Evolutionary conservation across 2,888 invertebrate species (phyloP), one percentile per base, ranked within the genome.

Genomic region (Mongoloraphidia duomilia): DNA sequence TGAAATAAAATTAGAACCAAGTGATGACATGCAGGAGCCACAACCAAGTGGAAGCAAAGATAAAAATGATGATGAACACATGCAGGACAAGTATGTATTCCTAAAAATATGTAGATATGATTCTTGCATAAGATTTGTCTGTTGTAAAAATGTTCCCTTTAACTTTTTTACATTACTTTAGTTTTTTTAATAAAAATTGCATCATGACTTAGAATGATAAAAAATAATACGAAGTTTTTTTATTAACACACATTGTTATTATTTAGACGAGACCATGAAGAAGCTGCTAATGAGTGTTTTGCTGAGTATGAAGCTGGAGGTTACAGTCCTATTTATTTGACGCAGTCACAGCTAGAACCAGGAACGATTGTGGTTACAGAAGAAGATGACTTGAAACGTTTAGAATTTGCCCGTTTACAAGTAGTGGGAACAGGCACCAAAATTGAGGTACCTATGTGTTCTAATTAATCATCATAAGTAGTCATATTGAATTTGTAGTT

Each of bases 241-340:
- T n/a, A n/a, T n/a, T 36, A 36, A 10, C 11, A 12, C 9, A 11
- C 12, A 17, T 42, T 42, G 42, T 43, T n/a, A 12, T 9, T 42
- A 26, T 33, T 44, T 10, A 34, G 26, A n/a, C 13, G 26, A 33
- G 34, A 44, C 12, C 52, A 53, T 51, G 69, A 68, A 56, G 65
- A 69, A 14, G 72, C 68, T 1, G 75, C 75, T 17, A 71, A 72
- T 51, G 70, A 74, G 57, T 77, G 75, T 47, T 76, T 81, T 55
- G 68, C 75, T 38, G 77, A 83, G 37, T 96, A 94, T 67, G 73
- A 76, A 47, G 64, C 76, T n/a, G 94, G 92, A 2, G 75, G 80
- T 36, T 97, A 96, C 69, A 88, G 88, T 60, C 96, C 95, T 0
- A 70, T 68, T 57, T 81, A 83, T 58, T 65, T 91, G 53, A 55